Conservation (phyloP, 2,888 invertebrate genomes). For the Biston betularia region DNA sequence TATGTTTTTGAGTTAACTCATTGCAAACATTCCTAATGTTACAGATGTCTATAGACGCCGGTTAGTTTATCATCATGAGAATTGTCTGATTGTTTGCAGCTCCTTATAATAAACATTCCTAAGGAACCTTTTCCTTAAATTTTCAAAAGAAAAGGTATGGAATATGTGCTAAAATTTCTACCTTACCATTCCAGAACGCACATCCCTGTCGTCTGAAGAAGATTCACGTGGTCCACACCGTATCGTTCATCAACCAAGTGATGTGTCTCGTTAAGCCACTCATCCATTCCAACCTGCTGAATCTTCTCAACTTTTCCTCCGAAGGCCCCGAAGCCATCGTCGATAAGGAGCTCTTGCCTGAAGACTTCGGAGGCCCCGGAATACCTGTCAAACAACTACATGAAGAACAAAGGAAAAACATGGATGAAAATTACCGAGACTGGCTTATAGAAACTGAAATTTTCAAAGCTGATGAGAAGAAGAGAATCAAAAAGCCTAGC, state of each 20-base stretch:
- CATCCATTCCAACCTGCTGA: conserved; percentile 87
- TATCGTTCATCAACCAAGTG: conserved; percentile 89
- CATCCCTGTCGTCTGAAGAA: conserved; percentile 89
- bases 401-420: conserved; percentile 82
- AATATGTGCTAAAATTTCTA: background rate
- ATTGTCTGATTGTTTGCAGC: too few relatives aligned
- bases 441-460: conserved; percentile 88
- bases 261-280: conserved; percentile 89
- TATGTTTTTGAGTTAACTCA: too few relatives aligned
- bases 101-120: background rate
- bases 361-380: conserved; percentile 88
- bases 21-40: too few relatives aligned
- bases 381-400: conserved; percentile 83
- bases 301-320: conserved; percentile 86
- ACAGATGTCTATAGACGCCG: too few relatives aligned
- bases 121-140: background rate
- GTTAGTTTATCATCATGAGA: too few relatives aligned
- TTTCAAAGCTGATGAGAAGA: conserved; percentile 83
- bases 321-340: conserved; percentile 80
- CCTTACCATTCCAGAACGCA: conserved; percentile 80
- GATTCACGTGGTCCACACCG: conserved; percentile 88
- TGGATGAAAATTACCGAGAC: conserved; percentile 86
- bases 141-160: background rate
- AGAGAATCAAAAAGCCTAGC: conserved; percentile 78
- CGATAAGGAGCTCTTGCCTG: conserved; percentile 74